Conservation (phyloP, 1,140 invertebrate species). For the Papilio aristodemus region DNA sequence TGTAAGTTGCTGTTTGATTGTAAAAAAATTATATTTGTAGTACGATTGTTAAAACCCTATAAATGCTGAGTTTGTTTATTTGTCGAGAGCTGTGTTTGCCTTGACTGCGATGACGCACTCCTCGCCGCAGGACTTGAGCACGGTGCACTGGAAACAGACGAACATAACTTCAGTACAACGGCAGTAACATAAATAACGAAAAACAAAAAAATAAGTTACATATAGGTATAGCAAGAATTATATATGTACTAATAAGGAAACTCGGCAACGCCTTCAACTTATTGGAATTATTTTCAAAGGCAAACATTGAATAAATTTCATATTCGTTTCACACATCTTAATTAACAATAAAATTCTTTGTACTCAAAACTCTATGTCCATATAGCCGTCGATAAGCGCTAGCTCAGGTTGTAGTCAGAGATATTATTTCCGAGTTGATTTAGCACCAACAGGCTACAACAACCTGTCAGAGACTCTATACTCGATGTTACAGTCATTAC, state of each 20-base stretch:
- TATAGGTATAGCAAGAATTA: no score
- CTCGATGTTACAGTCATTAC: slow-evolving; percentile 49
- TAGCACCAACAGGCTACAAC: slow-evolving; percentile 69
- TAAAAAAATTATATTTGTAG: slow-evolving; percentile 74
- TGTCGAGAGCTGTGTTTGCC: slow-evolving; percentile 95
- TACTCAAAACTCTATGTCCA: slow-evolving; percentile 61
- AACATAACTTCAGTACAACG: not conserved
- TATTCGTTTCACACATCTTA: not conserved
- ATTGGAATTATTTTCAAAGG: no score
- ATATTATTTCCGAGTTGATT: slow-evolving; percentile 70
- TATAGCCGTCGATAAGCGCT: slow-evolving; percentile 57
- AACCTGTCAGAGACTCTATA: slow-evolving; percentile 74
- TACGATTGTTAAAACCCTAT: slow-evolving; percentile 74
- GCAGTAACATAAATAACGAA: no score
- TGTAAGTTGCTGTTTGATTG: slow-evolving; percentile 79
- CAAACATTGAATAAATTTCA: no score
- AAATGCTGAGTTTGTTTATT: slow-evolving; percentile 85
- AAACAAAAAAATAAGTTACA: no score
- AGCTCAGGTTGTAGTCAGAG: slow-evolving; percentile 66
- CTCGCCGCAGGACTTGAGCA: slow-evolving; percentile 94
- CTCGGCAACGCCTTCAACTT: no score
- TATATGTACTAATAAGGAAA: no score
- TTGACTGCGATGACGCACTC: slow-evolving; percentile 96
- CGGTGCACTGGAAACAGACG: slow-evolving; percentile 87
- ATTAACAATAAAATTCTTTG: slow-evolving; percentile 29